Conservation (phyloP, 1,140 invertebrate genomes). For the Helicoverpa zea region DNA sequence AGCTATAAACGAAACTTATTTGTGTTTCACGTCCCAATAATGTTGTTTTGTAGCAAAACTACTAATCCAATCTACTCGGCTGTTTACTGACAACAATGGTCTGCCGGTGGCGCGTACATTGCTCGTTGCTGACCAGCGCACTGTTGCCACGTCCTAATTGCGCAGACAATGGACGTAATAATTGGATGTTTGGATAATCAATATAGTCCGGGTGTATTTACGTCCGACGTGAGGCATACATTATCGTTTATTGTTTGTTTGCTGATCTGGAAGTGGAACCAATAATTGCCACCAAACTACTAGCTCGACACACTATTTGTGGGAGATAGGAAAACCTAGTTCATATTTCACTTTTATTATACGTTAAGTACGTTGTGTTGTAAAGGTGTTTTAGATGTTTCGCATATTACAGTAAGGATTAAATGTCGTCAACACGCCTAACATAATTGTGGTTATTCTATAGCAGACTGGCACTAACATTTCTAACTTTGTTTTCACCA, state of each 20-base stretch:
- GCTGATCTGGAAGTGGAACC: slow-evolving; percentile 12
- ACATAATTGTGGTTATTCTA: neutral
- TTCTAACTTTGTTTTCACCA: neutral
- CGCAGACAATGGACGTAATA: slow-evolving; percentile 20
- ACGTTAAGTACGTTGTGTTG: neutral
- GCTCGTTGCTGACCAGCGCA: neutral
- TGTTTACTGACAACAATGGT: slow-evolving; percentile 39
- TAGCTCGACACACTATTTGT: neutral
- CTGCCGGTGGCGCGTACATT: slow-evolving; percentile 8
- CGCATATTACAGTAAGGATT: neutral
- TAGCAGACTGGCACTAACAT: too few species aligned
- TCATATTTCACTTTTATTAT: slow-evolving; percentile 13
- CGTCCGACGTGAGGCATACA: neutral
- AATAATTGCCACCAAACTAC: neutral
- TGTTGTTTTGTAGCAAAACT: slow-evolving; percentile 38
- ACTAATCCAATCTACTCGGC: slow-evolving; percentile 16
- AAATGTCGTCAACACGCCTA: neutral
- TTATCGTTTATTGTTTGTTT: slow-evolving; percentile 26
- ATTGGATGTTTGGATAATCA: slow-evolving; percentile 27
- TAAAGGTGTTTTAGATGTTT: neutral
- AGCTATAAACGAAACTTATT: slow-evolving; percentile 28
- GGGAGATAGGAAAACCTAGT: neutral
- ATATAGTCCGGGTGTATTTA: slow-evolving; percentile 1
- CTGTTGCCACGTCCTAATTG: slow-evolving; percentile 17
- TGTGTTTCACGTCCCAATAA: slow-evolving; percentile 26